These are phyloP conservation scores for Neodontobutis hainanensis DNA, from an alignment of 2,113 vertebrate genomes.

Conservation along the genomic window DNA sequence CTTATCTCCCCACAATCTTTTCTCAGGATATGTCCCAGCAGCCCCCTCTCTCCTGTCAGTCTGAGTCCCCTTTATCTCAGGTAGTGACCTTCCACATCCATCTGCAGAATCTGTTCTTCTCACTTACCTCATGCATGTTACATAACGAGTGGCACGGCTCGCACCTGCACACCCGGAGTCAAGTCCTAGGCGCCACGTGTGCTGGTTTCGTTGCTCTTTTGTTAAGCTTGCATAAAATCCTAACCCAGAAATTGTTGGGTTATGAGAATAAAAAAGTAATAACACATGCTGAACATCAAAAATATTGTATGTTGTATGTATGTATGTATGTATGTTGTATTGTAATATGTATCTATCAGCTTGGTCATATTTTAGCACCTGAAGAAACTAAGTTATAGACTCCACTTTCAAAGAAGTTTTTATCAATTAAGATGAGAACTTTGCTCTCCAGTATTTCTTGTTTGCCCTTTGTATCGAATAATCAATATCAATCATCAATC, in stretches of 20 bases:
- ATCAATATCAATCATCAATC: too few species aligned
- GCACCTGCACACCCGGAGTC: not conserved
- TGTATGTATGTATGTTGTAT: too few species aligned
- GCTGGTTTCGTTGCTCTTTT: slow-evolving; percentile 14
- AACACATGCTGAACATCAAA: not conserved
- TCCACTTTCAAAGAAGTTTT: too few species aligned
- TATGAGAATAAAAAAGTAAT: slow-evolving; percentile 6
- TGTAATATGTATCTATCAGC: not conserved
- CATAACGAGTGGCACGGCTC: slow-evolving; percentile 21
- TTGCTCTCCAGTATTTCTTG: too few species aligned
- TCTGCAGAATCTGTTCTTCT: slow-evolving; percentile 12
- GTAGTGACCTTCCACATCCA: slow-evolving; percentile 27
- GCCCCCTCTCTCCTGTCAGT: not conserved
- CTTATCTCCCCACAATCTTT: not conserved
- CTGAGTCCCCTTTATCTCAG: slow-evolving; percentile 2
- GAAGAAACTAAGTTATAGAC: too few species aligned
- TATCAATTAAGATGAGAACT: too few species aligned
- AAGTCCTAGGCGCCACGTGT: slow-evolving; percentile 20
- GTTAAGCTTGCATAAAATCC: slow-evolving; percentile 9
- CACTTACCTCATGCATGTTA: slow-evolving; percentile 23
- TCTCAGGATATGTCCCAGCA: not conserved
- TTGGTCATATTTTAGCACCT: not conserved
- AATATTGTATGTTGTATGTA: too few species aligned
- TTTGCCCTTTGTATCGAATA: too few species aligned
- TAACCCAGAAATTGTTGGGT: not conserved